Evolutionary conservation across 92 coral and sea anemone genomes (phyloP), one percentile per base, ranked within the genome.

Genomic region (Zoanthus gigantus): DNA sequence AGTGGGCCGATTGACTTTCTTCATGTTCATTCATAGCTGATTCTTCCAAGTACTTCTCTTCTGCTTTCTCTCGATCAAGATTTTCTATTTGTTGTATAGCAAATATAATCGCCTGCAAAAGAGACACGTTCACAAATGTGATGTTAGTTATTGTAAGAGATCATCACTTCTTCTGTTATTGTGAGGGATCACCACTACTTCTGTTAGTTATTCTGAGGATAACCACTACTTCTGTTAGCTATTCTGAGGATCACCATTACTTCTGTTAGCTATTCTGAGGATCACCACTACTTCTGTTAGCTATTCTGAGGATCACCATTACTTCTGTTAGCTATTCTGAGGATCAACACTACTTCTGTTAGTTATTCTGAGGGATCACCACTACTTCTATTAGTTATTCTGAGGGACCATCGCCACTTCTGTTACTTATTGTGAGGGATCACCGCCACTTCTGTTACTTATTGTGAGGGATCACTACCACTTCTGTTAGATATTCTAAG

Each of bases 21-120:
- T 88, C 91, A 3, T 63, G 42, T 30, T 54, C 44, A 14, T 84
- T 31, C 0, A 86, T 88, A 4, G 88, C 76, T n/a, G 89, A 77
- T 18, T 93, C 96, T 0, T 72, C 79, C 13, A 8, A 60, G 74
- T 72, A 96, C 60, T 88, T 81, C 57, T 46, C 23, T 28, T 96
- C 98, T 0, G 98, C 98, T 30, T 29, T 86, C 30, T 69, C 47
- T 16, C 89, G 47, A 34, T 90, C 90, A 3, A 93, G 83, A 48
- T 83, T 76, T 30, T 96, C 95, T 2, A 71, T 91, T 47, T 91
- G 58, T 60, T 88, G 87, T 32, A 96, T 91, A 10, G 92, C 86
- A 84, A 67, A 92, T 9, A 96, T 96, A 13, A 96, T 81, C 5
- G 98, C 98, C 98, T 96, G 37, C 31, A 85, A 34, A 65, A 65